Evolutionary conservation across 2,113 vertebrate genomes (phyloP).

Genomic region (Rousettus leschenaultii): DNA sequence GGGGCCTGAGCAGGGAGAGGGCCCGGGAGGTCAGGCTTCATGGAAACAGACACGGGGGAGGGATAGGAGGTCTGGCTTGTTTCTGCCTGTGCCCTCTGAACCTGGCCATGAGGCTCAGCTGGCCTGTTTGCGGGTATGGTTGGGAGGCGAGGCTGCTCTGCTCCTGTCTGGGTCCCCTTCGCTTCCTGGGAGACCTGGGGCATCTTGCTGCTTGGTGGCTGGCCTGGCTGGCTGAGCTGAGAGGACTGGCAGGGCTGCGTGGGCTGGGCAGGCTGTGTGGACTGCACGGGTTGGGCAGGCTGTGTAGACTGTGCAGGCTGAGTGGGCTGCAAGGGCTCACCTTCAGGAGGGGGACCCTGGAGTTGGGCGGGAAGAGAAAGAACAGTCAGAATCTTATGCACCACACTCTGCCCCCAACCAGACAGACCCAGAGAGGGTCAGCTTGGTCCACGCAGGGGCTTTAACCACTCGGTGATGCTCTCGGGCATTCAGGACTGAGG

Average conservation of each 20-base stretch:
- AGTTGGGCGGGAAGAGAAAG: background rate
- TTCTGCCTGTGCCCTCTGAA: slow-evolving; percentile 87
- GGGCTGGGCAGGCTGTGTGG: slow-evolving; percentile 33
- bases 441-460: too few relatives aligned
- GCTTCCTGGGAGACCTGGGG: slow-evolving; percentile 89
- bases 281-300: background rate
- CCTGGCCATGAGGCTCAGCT: slow-evolving; percentile 85
- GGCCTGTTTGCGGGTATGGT: slow-evolving; percentile 82
- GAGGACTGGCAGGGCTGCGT: slow-evolving; percentile 19
- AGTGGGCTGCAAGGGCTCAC: slow-evolving; percentile 81
- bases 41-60: slow-evolving; percentile 87
- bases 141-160: slow-evolving; percentile 84
- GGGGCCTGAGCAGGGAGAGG: slow-evolving; percentile 81
- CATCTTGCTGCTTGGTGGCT: slow-evolving; percentile 85
- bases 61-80: slow-evolving; percentile 90
- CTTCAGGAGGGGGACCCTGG: slow-evolving; percentile 85
- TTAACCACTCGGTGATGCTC: background rate
- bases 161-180: slow-evolving; percentile 81
- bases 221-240: slow-evolving; percentile 76
- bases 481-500: background rate
- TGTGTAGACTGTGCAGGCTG: slow-evolving; percentile 25
- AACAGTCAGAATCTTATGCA: background rate
- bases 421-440: background rate
- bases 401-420: fast-evolving
- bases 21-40: slow-evolving; percentile 87